phyloP scores from a whole-genome alignment of 64 coral and sea anemone species.

The Montipora capricornis region DNA sequence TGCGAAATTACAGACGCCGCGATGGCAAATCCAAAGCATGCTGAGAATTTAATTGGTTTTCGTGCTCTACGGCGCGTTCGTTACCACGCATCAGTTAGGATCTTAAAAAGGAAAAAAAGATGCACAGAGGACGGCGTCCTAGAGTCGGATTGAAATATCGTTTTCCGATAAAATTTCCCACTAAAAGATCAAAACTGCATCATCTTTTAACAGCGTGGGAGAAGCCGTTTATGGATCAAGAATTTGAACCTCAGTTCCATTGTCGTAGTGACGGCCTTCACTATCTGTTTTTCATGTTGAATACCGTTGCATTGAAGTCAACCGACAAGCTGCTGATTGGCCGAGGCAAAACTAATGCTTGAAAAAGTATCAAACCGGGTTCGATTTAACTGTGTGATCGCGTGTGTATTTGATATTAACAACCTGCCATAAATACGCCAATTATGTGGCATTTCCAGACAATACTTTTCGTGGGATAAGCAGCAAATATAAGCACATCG shows the following conservation, averaged over 20 bases:
- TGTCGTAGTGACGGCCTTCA: too few relatives aligned
- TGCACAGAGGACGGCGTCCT: neutral
- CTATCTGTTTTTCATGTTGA: too few relatives aligned
- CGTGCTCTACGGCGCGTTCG: neutral
- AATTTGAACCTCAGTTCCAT: neutral
- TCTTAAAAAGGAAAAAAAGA: neutral
- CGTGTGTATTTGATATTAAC: neutral
- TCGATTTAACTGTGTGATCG: neutral
- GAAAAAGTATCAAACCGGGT: neutral
- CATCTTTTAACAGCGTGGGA: neutral
- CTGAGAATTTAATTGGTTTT: neutral
- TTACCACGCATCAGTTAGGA: too few relatives aligned
- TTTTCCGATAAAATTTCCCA: neutral
- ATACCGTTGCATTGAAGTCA: too few relatives aligned
- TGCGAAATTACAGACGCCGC: neutral
- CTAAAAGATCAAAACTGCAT: neutral
- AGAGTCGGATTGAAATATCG: neutral
- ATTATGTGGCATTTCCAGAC: neutral
- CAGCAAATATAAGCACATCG: neutral
- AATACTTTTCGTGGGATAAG: neutral
- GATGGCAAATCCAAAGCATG: neutral
- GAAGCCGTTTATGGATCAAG: neutral
- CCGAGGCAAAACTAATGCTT: too few relatives aligned
- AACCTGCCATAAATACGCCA: neutral
- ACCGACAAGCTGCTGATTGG: too few relatives aligned